Percentiles rank a stretch among this genome's conserved stretches.
Conservation (phyloP, 2,113 vertebrate species). For the Rhynchopsitta pachyrhyncha region DNA sequence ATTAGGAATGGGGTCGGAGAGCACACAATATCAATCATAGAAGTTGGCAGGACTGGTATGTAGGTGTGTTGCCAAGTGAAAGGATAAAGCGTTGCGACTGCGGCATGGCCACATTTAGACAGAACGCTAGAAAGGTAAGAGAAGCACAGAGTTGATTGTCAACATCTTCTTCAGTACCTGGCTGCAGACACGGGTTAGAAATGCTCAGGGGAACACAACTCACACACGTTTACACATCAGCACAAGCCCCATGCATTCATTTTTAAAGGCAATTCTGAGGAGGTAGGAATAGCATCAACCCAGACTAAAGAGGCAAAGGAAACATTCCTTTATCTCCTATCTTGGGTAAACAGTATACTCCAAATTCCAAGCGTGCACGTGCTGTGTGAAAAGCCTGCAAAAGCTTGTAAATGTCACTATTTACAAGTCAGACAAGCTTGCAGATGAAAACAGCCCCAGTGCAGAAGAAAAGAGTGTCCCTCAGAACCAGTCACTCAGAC, state of each 20-base stretch:
- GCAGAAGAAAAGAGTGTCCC: neutral
- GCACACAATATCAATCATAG: conserved; percentile 97
- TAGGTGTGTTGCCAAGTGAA: conserved; percentile 99
- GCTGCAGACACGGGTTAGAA: neutral
- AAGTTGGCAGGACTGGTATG: conserved; percentile 90
- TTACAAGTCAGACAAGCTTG: neutral
- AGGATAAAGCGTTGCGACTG: conserved; percentile 90
- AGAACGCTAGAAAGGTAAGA: conserved; percentile 80
- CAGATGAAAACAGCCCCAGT: neutral
- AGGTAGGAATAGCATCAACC: neutral
- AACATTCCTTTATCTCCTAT: neutral
- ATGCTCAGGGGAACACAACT: neutral
- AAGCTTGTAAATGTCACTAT: neutral
- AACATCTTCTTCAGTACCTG: neutral
- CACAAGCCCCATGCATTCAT: neutral
- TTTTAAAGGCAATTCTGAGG: neutral
- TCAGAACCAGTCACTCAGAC: neutral
- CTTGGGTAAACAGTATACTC: neutral
- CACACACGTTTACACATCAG: neutral
- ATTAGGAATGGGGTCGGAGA: conserved; percentile 96
- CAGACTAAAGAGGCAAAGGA: neutral
- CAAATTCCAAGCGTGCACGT: neutral
- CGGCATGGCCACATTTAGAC: conserved; percentile 92
- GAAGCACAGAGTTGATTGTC: conserved; percentile 23
- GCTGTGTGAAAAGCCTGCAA: neutral